Conservation (phyloP, 2,797 vertebrate genomes). For the Myiotriccus ornatus region DNA sequence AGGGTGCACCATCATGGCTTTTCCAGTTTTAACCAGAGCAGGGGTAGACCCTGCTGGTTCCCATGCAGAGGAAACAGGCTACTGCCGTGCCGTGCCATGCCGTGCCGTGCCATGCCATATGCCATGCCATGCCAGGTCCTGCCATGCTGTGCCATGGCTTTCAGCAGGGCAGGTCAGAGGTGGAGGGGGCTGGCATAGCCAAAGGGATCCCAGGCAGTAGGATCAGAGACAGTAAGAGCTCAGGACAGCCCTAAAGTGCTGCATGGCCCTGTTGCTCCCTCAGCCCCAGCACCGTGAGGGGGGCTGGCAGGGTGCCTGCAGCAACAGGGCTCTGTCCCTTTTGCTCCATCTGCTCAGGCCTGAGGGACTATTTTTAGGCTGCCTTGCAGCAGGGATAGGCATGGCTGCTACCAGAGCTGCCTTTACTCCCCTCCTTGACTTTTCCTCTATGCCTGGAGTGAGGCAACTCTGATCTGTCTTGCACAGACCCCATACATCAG, state of each 20-base stretch:
- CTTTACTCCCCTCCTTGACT: not conserved
- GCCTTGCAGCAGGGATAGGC: not conserved
- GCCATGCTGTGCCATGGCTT: not conserved
- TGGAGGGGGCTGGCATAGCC: not conserved
- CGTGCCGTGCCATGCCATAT: not conserved
- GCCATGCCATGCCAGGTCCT: not conserved
- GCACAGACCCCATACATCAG: not conserved
- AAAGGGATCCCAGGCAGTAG: not conserved
- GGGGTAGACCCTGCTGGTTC: not conserved
- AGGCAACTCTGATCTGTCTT: not conserved
- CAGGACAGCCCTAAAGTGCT: accelerated
- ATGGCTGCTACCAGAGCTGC: not conserved
- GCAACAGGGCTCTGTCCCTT: not conserved
- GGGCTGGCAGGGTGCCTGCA: not conserved
- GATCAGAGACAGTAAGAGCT: not conserved
- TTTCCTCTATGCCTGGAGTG: not conserved
- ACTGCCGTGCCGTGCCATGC: accelerated
- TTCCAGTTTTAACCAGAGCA: not conserved
- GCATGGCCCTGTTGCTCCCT: not conserved
- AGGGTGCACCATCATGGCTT: not conserved
- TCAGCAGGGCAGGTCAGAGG: not conserved
- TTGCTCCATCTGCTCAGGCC: not conserved
- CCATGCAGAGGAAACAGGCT: not conserved
- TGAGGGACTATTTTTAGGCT: not conserved
- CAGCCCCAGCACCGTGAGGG: not conserved